These are phyloP conservation scores for Pachypeltis micranthus DNA, from an alignment of 1,140 invertebrate genomes.

Conservation along the genomic window DNA sequence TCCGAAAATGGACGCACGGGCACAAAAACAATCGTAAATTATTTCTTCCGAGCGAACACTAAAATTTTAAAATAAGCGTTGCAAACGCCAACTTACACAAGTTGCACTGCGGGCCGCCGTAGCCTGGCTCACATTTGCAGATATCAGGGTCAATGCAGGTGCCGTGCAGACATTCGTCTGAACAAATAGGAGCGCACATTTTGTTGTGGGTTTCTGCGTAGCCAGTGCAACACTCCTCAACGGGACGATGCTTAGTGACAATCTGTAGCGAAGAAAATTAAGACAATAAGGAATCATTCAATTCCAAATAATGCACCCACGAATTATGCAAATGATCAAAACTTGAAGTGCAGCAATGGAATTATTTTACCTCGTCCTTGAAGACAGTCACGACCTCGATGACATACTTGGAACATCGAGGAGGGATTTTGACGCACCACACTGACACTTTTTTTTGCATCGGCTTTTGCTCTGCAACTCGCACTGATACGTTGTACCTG, in stretches of 20 bases:
- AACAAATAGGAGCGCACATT: constrained; percentile 66
- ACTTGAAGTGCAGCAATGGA: not conserved
- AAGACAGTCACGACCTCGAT: constrained; percentile 59
- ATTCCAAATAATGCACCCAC: no score
- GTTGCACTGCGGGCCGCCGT: constrained; percentile 74
- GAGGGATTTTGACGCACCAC: constrained; percentile 74
- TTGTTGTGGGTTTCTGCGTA: constrained; percentile 51
- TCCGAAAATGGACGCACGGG: no score
- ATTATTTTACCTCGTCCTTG: constrained; percentile 46
- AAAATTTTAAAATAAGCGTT: no score
- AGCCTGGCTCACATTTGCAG: constrained; percentile 77
- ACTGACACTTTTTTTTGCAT: constrained; percentile 65
- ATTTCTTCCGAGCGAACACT: no score
- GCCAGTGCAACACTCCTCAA: constrained; percentile 58
- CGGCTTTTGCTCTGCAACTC: constrained; percentile 62
- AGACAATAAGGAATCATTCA: no score
- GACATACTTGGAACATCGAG: constrained; percentile 73
- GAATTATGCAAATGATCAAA: no score
- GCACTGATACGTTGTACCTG: constrained; percentile 59
- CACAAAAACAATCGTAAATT: no score
- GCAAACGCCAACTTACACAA: constrained; percentile 70
- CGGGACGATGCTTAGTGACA: constrained; percentile 49
- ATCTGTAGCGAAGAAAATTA: no score
- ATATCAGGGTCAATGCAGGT: constrained; percentile 70
- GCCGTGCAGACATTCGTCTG: constrained; percentile 67